Conservation (phyloP, 2,888 invertebrate species). For the Drosophila cognata region DNA sequence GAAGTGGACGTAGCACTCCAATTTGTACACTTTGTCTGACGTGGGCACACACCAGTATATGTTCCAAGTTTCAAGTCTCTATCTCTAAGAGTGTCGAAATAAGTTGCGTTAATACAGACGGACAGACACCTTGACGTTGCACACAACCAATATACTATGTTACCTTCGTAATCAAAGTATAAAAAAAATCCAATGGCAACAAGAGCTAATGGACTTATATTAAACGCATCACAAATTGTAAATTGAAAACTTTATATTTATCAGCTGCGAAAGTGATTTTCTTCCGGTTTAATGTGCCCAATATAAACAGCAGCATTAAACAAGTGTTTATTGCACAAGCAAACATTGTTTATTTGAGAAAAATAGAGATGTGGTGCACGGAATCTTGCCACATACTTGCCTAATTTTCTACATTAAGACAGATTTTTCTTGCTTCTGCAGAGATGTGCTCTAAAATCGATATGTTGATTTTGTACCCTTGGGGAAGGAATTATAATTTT, state of each 20-base stretch:
- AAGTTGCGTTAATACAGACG: too few species aligned
- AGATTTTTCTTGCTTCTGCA: background rate
- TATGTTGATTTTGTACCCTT: background rate
- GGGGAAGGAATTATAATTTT: background rate
- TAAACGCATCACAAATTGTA: constrained; percentile 19
- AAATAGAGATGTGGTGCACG: background rate
- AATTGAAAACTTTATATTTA: constrained; percentile 16
- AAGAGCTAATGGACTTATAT: constrained; percentile 40
- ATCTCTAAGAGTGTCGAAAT: too few species aligned
- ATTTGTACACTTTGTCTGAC: too few species aligned
- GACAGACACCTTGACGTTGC: too few species aligned
- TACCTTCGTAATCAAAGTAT: background rate
- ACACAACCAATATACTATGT: background rate
- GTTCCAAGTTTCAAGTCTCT: background rate
- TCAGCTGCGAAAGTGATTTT: background rate
- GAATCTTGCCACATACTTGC: background rate
- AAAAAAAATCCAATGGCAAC: background rate
- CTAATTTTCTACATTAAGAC: background rate
- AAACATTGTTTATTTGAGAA: background rate
- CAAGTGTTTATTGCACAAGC: background rate
- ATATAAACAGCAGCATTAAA: background rate
- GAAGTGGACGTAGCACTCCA: too few species aligned
- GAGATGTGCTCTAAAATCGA: background rate
- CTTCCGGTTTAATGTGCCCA: too few species aligned
- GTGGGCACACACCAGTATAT: too few species aligned